Base-by-base conservation (phyloP, 2,113 vertebrate genomes). In the Motacilla alba region DNA sequence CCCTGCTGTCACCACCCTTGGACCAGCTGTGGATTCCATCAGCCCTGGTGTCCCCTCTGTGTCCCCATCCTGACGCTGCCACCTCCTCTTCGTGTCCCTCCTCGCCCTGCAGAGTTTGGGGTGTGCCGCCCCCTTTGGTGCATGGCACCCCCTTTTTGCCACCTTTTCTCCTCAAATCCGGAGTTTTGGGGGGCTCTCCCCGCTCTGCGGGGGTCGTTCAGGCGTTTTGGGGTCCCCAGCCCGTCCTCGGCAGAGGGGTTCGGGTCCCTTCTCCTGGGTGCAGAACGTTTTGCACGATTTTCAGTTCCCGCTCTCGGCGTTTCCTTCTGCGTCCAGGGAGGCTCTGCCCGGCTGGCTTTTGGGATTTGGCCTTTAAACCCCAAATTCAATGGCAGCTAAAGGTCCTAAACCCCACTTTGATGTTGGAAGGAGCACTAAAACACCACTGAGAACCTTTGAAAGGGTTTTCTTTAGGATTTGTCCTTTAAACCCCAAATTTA, bases 21-120 rank as follows among this genome's bases (percentile, higher is more conserved):
- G 73, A 84, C 35, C 83, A 90, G 95, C 97, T 97, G 95, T 77
- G 96, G 97, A 95, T 75, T 56, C 79, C 66, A 43, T 10, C 47
- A 10, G 1, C 43, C 39, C 68, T 33, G 55, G 79, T 78, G 91
- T 81, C 49, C 85, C 31, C 64, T 17, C n/a, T 37, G 55, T 56
- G 53, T 55, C 53, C 53, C 52, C 50, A 52, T 12, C 19, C 30
- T 31, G 50, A 3, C 1, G 12, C 88, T 83, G 64, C 44, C 30
- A 8, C 75, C n/a, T 37, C 53, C 33, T 23, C 43, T 11, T 56
- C 0, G 6, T 39, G 50, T 56, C 69, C 52, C 84, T 13, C 18
- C 62, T 82, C 58, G 60, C 39, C 53, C 83, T 3, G 11, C 49
- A 5, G 74, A 47, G 53, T 15, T 67, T 39, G 68, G 39, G 44